A percentile compares a stretch with the other conserved stretches of the same genome.
phyloP scores from a whole-genome alignment of 2,113 vertebrate species.

The Tenrec ecaudatus region DNA sequence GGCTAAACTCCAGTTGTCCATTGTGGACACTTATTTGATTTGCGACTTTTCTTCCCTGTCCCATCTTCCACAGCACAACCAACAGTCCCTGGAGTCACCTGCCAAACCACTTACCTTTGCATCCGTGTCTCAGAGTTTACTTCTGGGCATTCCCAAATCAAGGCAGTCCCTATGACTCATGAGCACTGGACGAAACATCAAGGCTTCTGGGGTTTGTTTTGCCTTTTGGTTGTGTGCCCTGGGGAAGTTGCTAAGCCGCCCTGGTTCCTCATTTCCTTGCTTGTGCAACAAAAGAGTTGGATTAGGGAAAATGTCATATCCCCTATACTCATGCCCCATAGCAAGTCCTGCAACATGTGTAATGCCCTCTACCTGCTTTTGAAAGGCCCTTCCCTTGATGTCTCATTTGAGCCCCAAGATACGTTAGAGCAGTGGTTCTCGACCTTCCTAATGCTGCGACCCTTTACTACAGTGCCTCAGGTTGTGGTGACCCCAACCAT shows the following conservation, averaged over 20 bases:
- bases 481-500: no score
- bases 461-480: no score
- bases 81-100: background rate
- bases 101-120: background rate
- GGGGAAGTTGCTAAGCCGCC: background rate
- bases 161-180: background rate
- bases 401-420: no score
- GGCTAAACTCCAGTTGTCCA: background rate
- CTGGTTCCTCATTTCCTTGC: background rate
- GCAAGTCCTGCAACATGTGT: no score
- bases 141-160: background rate
- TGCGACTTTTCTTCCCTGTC: background rate
- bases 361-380: no score
- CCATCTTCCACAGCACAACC: background rate
- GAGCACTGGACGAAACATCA: background rate
- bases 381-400: no score
- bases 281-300: background rate
- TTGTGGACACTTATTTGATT: background rate
- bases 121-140: background rate
- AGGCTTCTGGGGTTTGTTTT: constrained; percentile 1
- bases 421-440: no score
- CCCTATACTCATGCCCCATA: background rate
- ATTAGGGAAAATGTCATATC: background rate
- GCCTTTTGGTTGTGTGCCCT: background rate
- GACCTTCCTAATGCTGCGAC: no score